Conservation (phyloP, 2,797 vertebrate genomes). For the Glossophaga mutica region DNA sequence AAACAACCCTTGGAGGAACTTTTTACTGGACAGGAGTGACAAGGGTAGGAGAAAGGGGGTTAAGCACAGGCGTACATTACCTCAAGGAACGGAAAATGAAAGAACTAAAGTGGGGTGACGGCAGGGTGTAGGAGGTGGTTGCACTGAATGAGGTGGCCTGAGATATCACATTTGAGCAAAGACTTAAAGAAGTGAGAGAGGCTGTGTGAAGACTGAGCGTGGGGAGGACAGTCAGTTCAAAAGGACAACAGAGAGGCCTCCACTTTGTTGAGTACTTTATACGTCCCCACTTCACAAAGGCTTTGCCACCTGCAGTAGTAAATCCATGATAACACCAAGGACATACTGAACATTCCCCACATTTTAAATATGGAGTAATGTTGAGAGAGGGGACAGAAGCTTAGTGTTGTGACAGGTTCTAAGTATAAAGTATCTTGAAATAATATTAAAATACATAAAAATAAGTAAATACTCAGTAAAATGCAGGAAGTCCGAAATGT, state of each 20-base stretch:
- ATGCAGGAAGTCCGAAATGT: neutral
- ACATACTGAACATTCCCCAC: neutral
- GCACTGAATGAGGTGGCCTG: neutral
- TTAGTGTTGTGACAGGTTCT: neutral
- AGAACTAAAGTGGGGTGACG: neutral
- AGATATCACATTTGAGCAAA: neutral
- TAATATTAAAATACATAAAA: neutral
- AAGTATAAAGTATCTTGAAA: neutral
- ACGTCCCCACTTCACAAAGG: no score
- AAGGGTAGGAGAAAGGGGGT: fast-evolving
- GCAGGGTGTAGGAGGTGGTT: neutral
- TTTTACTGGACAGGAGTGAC: neutral
- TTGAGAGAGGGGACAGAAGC: neutral
- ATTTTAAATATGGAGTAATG: neutral
- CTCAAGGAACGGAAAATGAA: neutral
- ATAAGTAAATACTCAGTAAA: neutral
- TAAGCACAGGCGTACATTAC: neutral
- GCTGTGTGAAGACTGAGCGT: neutral
- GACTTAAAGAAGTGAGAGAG: neutral
- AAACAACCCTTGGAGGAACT: neutral
- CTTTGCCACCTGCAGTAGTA: neutral
- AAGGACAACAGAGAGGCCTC: neutral
- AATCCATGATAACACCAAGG: fast-evolving
- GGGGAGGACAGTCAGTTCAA: no score
- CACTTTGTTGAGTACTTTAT: fast-evolving